Evolutionary conservation across 2,797 vertebrate species (phyloP).

Genomic region (Tragelaphus eurycerus): DNA sequence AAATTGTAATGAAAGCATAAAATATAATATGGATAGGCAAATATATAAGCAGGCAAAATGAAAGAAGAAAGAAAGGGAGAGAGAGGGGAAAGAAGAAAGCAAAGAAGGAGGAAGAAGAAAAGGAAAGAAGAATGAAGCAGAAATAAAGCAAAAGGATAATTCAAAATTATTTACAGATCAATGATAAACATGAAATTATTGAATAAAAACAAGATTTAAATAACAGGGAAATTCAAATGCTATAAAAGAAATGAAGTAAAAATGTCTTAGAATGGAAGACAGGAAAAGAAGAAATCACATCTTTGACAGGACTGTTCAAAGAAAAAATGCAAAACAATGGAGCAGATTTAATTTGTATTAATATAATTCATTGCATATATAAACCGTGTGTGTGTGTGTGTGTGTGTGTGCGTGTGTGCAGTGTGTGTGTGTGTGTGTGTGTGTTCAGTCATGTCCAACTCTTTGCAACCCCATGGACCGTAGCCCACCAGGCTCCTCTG

Average conservation of each 20-base stretch:
- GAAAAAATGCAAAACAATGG: background rate
- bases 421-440: background rate
- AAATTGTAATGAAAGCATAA: background rate
- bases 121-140: background rate
- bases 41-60: background rate
- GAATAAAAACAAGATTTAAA: background rate
- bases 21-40: background rate
- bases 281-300: background rate
- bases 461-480: background rate
- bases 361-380: background rate
- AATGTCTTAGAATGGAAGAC: background rate
- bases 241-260: background rate
- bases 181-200: background rate
- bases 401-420: rapidly evolving
- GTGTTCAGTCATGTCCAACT: background rate
- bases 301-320: background rate
- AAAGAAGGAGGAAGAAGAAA: background rate
- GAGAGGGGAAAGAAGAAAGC: background rate
- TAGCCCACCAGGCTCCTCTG: background rate
- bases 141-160: background rate
- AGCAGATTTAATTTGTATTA: background rate
- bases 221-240: background rate
- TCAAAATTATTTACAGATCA: background rate
- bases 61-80: no score
- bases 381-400: background rate